Evolutionary conservation across 2,797 vertebrate species (phyloP).

Genomic region (Typhlichthys subterraneus): DNA sequence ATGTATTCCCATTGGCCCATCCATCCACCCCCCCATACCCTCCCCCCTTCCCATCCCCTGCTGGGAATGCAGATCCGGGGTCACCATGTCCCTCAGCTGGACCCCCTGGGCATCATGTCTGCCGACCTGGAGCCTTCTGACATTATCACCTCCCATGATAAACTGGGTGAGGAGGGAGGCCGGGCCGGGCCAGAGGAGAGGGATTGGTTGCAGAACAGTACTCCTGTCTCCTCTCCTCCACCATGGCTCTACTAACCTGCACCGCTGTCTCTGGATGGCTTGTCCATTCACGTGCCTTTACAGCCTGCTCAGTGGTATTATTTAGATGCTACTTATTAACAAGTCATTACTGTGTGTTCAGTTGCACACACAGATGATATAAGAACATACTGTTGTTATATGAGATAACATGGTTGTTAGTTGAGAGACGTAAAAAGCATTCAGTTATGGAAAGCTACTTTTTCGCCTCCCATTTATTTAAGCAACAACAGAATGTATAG

Average conservation of each 20-base stretch:
- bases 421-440: not conserved
- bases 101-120: slow-evolving; percentile 88
- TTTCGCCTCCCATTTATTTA: too few species aligned
- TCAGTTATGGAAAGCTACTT: not conserved
- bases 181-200: not conserved
- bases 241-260: not conserved
- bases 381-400: not conserved
- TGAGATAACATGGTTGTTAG: slow-evolving; percentile 7
- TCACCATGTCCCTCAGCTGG: slow-evolving; percentile 87
- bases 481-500: too few species aligned
- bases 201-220: not conserved
- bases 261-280: not conserved
- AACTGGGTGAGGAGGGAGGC: slow-evolving; percentile 81
- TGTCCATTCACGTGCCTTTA: not conserved
- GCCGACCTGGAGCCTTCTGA: slow-evolving; percentile 86
- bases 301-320: not conserved
- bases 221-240: not conserved
- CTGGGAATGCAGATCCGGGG: slow-evolving; percentile 75
- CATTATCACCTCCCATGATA: slow-evolving; percentile 86
- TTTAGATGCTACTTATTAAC: slow-evolving; percentile 6
- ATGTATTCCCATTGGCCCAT: not conserved
- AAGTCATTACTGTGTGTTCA: not conserved
- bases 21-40: not conserved
- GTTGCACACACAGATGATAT: not conserved
- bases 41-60: not conserved